Evolutionary conservation across 2,888 invertebrate species (phyloP), one percentile per base, ranked within the genome.

Genomic region (Drosophila parthenogenetica): DNA sequence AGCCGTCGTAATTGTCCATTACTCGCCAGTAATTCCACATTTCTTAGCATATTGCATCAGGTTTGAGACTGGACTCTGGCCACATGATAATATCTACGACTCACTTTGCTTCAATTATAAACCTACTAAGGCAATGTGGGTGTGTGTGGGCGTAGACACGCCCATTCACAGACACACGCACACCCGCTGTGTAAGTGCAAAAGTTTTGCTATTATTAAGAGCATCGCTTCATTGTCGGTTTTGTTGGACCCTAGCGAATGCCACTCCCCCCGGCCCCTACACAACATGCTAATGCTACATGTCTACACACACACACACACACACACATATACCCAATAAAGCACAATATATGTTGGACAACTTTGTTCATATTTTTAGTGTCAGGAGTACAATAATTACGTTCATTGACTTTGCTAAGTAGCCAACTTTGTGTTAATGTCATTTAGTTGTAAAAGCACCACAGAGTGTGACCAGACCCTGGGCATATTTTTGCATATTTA

Each of bases 361-460:
- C 73, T 85, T 89, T 89, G 87, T 89, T 79, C 89, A 85, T 85
- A 85, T 87, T 89, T 85, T 87, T 73, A 89, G 79, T 84, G 87
- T 68, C 89, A 84, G 84, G 85, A 87, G 85, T 75, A 79, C 84
- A 84, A 90, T 89, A 87, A 90, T 90, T 80, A 90, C 82, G 84
- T 84, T 89, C 88, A 89, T 90, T 89, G 89, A 90, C 89, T 89
- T 82, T 80, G 72, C 80, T 85, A 89, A 89, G 84, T 89, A 87
- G 88, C 69, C 77, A 84, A 80, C 87, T 84, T 88, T 76, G 82
- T 84, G 85, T 70, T 82, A 89, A 87, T 88, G 75, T 76, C 73
- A 83, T 84, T 79, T 81, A 61, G 61, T 43, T 65, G 48, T 51
- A 16, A 46, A 55, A 64, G 50, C 46, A 2, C 4, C 19, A 45